Percentiles rank a stretch among this genome's conserved stretches.
Evolutionary conservation across 2,888 invertebrate genomes (phyloP).

Genomic region (Trachelus stipa): DNA sequence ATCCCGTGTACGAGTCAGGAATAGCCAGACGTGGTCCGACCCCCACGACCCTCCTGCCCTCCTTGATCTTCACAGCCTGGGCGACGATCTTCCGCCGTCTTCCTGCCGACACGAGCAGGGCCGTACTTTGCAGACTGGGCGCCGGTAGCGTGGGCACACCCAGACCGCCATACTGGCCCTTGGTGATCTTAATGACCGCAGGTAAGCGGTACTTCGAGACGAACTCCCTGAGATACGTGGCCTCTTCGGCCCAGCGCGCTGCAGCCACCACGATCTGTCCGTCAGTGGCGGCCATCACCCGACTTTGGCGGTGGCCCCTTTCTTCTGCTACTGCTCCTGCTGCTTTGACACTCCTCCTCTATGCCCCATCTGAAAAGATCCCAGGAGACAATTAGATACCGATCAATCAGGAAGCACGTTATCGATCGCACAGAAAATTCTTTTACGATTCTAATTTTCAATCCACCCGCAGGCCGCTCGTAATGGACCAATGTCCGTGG

Average conservation of each 20-base stretch:
- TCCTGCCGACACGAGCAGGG: constrained; percentile 86
- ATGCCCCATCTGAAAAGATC: constrained; percentile 58
- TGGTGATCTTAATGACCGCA: constrained; percentile 89
- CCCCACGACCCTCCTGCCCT: constrained; percentile 84
- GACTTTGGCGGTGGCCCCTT: constrained; percentile 22
- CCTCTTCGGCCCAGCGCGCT: constrained; percentile 81
- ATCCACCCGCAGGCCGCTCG: neutral
- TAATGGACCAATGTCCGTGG: neutral
- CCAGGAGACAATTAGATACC: neutral
- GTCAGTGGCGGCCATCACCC: constrained; percentile 86
- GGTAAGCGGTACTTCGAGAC: constrained; percentile 82
- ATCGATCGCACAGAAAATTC: neutral
- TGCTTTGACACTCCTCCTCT: constrained; percentile 40
- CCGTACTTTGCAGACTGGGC: constrained; percentile 87
- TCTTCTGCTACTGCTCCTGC: constrained; percentile 34
- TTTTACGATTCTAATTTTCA: neutral
- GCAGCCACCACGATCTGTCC: constrained; percentile 91
- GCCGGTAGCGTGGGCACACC: constrained; percentile 90
- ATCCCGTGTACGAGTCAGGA: constrained; percentile 90
- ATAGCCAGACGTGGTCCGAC: constrained; percentile 88
- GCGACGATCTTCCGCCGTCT: constrained; percentile 88
- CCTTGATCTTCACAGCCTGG: constrained; percentile 90
- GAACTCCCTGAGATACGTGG: constrained; percentile 79
- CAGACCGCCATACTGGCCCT: constrained; percentile 92
- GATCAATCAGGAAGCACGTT: neutral